phyloP scores from a whole-genome alignment of 2,888 invertebrate genomes.

The Pemphredon lugubris region DNA sequence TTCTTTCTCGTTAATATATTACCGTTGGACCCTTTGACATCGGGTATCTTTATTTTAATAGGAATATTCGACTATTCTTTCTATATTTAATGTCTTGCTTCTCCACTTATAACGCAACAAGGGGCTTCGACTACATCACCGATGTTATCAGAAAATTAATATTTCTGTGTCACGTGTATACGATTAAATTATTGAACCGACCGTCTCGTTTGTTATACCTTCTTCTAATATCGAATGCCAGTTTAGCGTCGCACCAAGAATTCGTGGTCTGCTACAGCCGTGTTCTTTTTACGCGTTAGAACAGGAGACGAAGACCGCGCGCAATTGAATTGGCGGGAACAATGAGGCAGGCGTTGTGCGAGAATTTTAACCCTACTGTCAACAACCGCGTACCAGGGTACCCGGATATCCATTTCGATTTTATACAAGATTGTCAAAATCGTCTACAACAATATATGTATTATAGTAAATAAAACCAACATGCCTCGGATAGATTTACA shows the following conservation, averaged over 20 bases:
- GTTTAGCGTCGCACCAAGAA: too few relatives aligned
- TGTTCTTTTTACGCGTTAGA: background rate
- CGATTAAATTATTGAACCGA: slow-evolving; percentile 32
- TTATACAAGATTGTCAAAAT: too few relatives aligned
- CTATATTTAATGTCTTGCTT: background rate
- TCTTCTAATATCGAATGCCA: too few relatives aligned
- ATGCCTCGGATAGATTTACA: background rate
- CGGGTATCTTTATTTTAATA: slow-evolving; percentile 40
- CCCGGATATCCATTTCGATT: too few relatives aligned
- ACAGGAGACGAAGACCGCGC: background rate
- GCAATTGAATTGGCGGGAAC: slow-evolving; percentile 4
- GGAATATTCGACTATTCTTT: background rate
- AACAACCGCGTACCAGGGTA: too few relatives aligned
- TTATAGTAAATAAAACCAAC: background rate
- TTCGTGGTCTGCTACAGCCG: too few relatives aligned
- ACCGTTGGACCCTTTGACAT: slow-evolving; percentile 4
- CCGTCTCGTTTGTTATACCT: background rate
- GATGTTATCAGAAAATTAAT: slow-evolving; percentile 23
- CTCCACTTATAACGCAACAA: slow-evolving; percentile 32
- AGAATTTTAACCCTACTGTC: too few relatives aligned
- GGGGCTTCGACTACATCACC: slow-evolving; percentile 11
- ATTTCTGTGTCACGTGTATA: slow-evolving; percentile 11
- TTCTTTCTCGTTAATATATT: background rate
- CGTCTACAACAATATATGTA: too few relatives aligned
- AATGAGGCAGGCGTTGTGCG: background rate